These are phyloP conservation scores for Tor tambroides DNA, from an alignment of 2,113 vertebrate species.

Conservation along the genomic window DNA sequence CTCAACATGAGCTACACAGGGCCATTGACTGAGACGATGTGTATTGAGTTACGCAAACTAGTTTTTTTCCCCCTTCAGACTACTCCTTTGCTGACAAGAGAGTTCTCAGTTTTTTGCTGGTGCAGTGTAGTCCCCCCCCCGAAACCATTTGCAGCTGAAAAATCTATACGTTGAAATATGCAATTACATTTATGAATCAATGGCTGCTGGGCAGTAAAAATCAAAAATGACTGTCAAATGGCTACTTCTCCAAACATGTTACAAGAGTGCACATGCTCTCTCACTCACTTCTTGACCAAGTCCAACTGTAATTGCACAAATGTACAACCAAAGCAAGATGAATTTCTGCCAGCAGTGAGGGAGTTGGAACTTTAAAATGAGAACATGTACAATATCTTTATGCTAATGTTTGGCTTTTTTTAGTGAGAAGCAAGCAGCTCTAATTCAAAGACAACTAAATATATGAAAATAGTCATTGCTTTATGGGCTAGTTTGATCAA, in stretches of 20 bases:
- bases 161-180: not conserved
- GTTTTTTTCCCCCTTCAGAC: not conserved
- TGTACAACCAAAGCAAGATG: not conserved
- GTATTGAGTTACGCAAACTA: not conserved
- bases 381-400: not conserved
- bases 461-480: not conserved
- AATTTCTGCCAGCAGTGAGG: not conserved
- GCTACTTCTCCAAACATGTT: not conserved
- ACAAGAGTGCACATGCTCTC: not conserved
- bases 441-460: not conserved
- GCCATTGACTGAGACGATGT: not conserved
- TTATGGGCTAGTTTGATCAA: not conserved
- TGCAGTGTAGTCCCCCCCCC: not conserved
- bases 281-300: not conserved
- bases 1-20: not conserved
- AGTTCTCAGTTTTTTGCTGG: not conserved
- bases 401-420: not conserved
- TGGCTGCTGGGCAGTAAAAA: not conserved
- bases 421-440: not conserved
- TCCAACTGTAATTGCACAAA: not conserved
- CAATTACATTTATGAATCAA: conserved; percentile 3
- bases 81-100: conserved; percentile 18
- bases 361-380: not conserved
- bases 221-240: not conserved
- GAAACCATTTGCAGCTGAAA: not conserved